Evolutionary conservation across 1,140 invertebrate genomes (phyloP).

Genomic region (Campoletis sonorensis): DNA sequence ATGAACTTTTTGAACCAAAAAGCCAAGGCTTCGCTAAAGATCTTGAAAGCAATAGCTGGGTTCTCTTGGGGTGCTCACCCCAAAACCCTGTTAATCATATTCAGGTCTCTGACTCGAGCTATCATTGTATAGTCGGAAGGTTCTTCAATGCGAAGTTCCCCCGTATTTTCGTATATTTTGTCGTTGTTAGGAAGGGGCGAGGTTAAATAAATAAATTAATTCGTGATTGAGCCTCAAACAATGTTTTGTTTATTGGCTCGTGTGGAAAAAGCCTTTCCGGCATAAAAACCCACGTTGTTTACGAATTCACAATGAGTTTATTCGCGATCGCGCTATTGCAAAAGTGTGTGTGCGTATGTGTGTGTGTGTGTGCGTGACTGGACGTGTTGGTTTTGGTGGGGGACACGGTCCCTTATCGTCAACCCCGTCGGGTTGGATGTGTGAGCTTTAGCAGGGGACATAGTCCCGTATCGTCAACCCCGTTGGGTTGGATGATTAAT

Average conservation of each 20-base stretch:
- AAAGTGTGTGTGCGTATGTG: background rate
- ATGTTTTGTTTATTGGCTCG: background rate
- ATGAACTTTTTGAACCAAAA: constrained; percentile 39
- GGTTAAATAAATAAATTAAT: background rate
- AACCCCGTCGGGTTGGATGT: background rate
- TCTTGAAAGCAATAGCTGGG: constrained; percentile 41
- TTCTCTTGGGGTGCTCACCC: constrained; percentile 53
- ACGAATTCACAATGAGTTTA: background rate
- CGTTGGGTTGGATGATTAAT: background rate
- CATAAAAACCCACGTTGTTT: background rate
- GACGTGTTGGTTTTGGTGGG: background rate
- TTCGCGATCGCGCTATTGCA: background rate
- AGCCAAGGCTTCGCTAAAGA: constrained; percentile 31
- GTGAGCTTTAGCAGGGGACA: background rate
- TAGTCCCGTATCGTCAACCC: background rate
- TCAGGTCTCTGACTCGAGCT: background rate
- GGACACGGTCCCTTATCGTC: background rate
- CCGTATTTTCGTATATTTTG: background rate
- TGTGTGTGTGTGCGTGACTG: background rate
- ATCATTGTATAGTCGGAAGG: constrained; percentile 12
- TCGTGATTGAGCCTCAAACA: too few relatives aligned
- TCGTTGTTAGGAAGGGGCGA: background rate
- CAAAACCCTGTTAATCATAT: constrained; percentile 9
- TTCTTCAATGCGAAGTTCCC: constrained; percentile 2
- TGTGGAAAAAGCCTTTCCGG: background rate